phyloP scores from a whole-genome alignment of 2,797 vertebrate species.

The Molossus molossus region DNA sequence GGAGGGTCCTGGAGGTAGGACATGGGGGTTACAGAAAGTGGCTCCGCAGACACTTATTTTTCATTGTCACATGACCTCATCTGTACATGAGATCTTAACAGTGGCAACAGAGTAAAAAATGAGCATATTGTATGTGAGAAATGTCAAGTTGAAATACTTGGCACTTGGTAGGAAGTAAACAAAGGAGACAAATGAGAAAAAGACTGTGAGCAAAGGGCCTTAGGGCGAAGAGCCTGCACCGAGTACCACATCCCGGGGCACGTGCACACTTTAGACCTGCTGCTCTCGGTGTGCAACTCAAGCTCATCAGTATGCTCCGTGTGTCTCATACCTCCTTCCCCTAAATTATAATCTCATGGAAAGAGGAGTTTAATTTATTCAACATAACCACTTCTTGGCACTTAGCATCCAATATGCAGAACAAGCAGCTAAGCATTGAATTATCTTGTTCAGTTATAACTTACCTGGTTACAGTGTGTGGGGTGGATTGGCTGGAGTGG shows the following conservation, averaged over 20 bases:
- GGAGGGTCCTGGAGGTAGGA: neutral
- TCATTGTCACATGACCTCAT: neutral
- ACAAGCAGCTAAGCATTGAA: neutral
- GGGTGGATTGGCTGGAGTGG: neutral
- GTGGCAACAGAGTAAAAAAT: conserved; percentile 27
- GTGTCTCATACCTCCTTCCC: neutral
- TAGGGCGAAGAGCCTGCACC: neutral
- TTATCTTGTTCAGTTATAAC: conserved; percentile 1
- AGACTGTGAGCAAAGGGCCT: neutral
- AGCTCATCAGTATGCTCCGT: neutral
- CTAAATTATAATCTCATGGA: neutral
- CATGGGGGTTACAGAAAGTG: neutral
- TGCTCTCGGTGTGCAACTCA: neutral
- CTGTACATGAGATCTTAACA: neutral
- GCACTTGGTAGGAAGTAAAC: neutral
- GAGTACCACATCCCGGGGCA: too few species aligned
- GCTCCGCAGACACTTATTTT: neutral
- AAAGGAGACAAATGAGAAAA: neutral
- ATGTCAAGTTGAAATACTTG: neutral
- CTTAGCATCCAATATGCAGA: neutral
- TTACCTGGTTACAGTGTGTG: neutral
- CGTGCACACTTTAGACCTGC: neutral
- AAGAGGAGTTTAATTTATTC: conserved; percentile 14
- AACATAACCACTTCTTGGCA: neutral
- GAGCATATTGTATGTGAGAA: neutral